Base-by-base conservation (phyloP, 64 coral and sea anemone genomes). In the Platygyra sinensis region DNA sequence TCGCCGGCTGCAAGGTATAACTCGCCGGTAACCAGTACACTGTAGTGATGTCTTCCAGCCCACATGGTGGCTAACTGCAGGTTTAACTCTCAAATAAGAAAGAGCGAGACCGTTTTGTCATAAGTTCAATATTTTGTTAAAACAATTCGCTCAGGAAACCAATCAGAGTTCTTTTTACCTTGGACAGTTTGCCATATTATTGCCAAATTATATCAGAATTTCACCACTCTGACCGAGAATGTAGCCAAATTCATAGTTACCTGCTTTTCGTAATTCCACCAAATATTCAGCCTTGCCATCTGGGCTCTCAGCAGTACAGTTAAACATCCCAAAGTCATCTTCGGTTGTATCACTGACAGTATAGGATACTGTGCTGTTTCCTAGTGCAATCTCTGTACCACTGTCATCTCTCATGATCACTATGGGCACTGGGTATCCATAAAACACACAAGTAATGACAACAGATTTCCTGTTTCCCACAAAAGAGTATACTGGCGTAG, bases 241-340 rank as follows among this genome's bases (percentile, higher is more conserved):
- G 36, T 4, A 38, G 36, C 36, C 36, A 38, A 38, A n/a, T n/a
- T n/a, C n/a, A n/a, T n/a, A n/a, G n/a, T n/a, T 85, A 85, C 81
- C 39, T 27, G 81, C 81, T 24, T n/a, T 5, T 24, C 6, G 39
- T 4, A 85, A 42, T 22, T 51, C 24, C 5, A 85, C 24, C 11
- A 50, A 6, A 51, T n/a, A 27, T 0, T 42, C 4, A 52, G 22
- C n/a, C 6, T 0, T 85, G 20, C 81, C 81, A 19, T 49, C 8
- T 5, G 63, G 5, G 39, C 64, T 85, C 18, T 46, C 38, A 25
- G 81, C 81, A 50, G 81, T 25, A n/a, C 81, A 85, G 81, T 85
- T 85, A 42, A 49, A 85, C 10, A 12, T 13, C 0, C 81, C 81
- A 71, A 85, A 85, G 39, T 46, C 62, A 16, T 72, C 38, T 3